These are phyloP conservation scores for Tapera naevia DNA, from an alignment of 2,797 vertebrate genomes.

Conservation along the genomic window DNA sequence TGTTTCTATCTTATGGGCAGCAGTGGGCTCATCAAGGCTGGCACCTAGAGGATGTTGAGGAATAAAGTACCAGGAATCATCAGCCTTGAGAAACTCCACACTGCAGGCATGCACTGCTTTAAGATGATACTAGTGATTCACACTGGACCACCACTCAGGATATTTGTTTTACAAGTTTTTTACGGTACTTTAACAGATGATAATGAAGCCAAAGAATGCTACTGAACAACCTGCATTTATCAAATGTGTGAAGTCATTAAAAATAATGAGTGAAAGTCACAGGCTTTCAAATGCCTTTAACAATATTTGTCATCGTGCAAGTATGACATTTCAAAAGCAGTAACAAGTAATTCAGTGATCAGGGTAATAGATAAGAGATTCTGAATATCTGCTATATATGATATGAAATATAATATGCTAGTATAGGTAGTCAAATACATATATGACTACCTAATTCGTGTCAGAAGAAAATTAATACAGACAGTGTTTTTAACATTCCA, in stretches of 20 bases:
- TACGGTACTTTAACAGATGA: not conserved
- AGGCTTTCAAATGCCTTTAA: not conserved
- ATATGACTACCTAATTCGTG: not conserved
- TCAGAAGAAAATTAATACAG: not conserved
- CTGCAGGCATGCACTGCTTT: fast-evolving
- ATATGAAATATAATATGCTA: too few relatives aligned
- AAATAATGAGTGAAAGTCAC: not conserved
- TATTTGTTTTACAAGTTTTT: not conserved
- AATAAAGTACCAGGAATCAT: not conserved
- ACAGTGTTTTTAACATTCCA: not conserved
- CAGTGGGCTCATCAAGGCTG: not conserved
- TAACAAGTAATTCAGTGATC: not conserved
- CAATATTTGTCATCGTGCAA: not conserved
- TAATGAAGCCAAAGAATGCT: not conserved
- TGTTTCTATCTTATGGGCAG: not conserved
- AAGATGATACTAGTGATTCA: not conserved
- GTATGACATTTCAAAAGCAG: not conserved
- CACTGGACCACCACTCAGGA: not conserved
- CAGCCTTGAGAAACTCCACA: fast-evolving
- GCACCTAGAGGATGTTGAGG: not conserved
- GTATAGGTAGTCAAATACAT: too few relatives aligned
- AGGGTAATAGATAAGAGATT: not conserved
- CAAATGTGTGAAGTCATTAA: not conserved
- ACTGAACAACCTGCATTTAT: not conserved
- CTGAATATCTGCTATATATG: not conserved